Evolutionary conservation across 2,888 invertebrate genomes (phyloP).

Genomic region (Polydrusus cervinus): DNA sequence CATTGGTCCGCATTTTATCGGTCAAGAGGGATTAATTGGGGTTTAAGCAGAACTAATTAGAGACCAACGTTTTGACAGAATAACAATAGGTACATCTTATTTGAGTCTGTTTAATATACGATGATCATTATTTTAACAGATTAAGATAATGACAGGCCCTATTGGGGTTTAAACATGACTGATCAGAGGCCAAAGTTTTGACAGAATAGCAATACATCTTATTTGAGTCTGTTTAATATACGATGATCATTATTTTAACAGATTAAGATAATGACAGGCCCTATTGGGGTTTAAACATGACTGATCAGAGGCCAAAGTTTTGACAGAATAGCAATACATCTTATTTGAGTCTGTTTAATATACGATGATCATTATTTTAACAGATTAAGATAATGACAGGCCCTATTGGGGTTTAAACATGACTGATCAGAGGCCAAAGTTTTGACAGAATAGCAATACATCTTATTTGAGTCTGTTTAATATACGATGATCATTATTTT

Average conservation of each 20-base stretch:
- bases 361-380: background rate
- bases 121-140: background rate
- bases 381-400: background rate
- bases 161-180: background rate
- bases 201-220: background rate
- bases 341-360: background rate
- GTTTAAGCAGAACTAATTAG: background rate
- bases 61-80: slow-evolving; percentile 2
- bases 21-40: background rate
- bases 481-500: background rate
- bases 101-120: background rate
- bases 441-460: background rate
- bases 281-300: background rate
- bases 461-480: background rate
- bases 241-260: background rate
- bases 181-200: slow-evolving; percentile 1
- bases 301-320: background rate
- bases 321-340: background rate
- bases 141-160: background rate
- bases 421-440: background rate
- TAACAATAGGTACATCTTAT: background rate
- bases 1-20: background rate
- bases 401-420: background rate
- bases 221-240: background rate
- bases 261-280: background rate